Evolutionary conservation across 64 coral and sea anemone species (phyloP).

Genomic region (Porites australiensis): DNA sequence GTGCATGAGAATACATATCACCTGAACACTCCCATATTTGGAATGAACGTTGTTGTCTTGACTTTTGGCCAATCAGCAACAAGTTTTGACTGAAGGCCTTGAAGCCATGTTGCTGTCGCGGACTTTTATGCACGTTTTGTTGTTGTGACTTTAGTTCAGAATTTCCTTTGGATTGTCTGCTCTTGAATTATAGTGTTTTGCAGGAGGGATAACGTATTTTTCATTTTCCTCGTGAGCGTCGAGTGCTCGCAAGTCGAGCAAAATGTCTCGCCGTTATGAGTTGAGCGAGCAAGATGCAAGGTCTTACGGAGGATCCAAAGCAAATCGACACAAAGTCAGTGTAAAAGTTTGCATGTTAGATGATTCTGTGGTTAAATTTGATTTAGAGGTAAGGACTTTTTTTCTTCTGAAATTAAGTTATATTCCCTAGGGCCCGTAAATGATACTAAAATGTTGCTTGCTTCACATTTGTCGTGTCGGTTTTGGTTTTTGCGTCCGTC

Average conservation of each 20-base stretch:
- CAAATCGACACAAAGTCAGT: conserved; percentile 78
- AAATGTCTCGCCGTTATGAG: conserved; percentile 73
- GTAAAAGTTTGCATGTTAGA: conserved; percentile 96
- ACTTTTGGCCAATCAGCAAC: neutral
- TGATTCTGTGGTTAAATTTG: conserved; percentile 96
- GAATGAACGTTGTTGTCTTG: neutral
- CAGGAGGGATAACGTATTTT: neutral
- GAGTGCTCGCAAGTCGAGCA: neutral
- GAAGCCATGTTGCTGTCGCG: conserved; percentile 34
- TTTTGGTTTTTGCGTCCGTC: too few species aligned
- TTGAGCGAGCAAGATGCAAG: conserved; percentile 76
- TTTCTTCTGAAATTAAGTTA: neutral
- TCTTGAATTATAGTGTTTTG: neutral
- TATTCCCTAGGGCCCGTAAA: neutral
- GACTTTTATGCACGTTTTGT: neutral
- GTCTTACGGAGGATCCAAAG: conserved; percentile 36
- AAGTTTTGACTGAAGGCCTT: conserved; percentile 3
- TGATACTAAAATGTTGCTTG: neutral
- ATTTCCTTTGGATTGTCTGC: neutral
- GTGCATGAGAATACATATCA: neutral
- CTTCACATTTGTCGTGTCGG: too few species aligned
- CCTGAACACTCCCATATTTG: neutral
- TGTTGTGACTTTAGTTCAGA: conserved; percentile 29
- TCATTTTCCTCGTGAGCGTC: neutral
- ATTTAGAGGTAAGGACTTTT: conserved; percentile 79